Evolutionary conservation across 2,888 invertebrate species (phyloP).

Genomic region (Troides oblongomaculatus): DNA sequence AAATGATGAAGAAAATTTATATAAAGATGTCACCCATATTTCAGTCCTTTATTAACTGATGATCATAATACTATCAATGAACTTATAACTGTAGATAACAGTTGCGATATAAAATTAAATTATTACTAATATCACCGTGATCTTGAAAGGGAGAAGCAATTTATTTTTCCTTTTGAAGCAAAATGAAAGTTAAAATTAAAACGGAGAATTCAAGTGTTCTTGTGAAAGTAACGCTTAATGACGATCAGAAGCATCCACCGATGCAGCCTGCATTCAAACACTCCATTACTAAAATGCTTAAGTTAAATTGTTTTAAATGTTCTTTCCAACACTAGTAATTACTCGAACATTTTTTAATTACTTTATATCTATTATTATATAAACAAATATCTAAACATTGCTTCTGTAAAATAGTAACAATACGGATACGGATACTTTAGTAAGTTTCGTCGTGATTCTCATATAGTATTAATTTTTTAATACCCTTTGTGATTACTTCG

Average conservation of each 20-base stretch:
- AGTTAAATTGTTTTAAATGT: background rate
- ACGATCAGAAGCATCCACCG: conserved; percentile 16
- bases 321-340: background rate
- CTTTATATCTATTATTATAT: background rate
- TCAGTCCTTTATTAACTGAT: background rate
- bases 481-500: no score
- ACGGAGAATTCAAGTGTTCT: conserved; percentile 8
- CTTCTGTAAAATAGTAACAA: no score
- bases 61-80: background rate
- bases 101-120: background rate
- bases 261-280: conserved; percentile 21
- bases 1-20: no score
- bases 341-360: background rate
- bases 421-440: no score
- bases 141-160: conserved; percentile 6
- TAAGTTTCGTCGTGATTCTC: no score
- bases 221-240: conserved; percentile 15
- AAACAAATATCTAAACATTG: no score
- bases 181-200: conserved; percentile 19
- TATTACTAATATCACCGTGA: background rate
- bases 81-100: background rate
- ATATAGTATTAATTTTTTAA: no score
- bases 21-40: no score
- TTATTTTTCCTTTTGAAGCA: conserved; percentile 5
- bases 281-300: conserved; percentile 15